Evolutionary conservation across 2,113 vertebrate species (phyloP).

Genomic region (Hippotragus niger): DNA sequence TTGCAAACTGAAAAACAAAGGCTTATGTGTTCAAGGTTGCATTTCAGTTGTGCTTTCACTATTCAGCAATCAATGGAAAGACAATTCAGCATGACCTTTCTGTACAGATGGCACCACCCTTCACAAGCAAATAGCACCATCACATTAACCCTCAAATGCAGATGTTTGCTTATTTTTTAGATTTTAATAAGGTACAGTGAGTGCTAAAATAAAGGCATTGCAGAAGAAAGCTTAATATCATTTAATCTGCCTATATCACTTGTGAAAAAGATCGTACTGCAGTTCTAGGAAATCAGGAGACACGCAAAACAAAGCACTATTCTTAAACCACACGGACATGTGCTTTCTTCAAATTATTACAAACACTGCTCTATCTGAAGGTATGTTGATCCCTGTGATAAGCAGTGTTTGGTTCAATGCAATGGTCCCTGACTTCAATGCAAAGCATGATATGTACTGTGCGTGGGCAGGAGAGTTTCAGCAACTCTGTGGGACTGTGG

Average conservation of each 20-base stretch:
- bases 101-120: background rate
- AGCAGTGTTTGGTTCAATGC: background rate
- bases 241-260: background rate
- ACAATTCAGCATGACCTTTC: constrained; percentile 1
- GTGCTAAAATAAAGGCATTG: background rate
- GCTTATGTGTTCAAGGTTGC: background rate
- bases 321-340: background rate
- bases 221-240: background rate
- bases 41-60: background rate
- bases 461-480: background rate
- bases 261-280: background rate
- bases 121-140: background rate
- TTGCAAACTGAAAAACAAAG: background rate
- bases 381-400: background rate
- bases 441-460: background rate
- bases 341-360: background rate
- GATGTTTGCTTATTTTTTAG: constrained; percentile 34
- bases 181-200: background rate
- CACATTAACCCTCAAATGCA: background rate
- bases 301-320: background rate
- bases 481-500: background rate
- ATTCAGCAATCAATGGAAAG: constrained; percentile 22
- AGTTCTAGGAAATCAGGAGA: background rate
- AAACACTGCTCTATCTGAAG: background rate
- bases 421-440: background rate